Evolutionary conservation across 2,113 vertebrate species (phyloP), one percentile per base, ranked within the genome.

Genomic region (Grantiella picta): DNA sequence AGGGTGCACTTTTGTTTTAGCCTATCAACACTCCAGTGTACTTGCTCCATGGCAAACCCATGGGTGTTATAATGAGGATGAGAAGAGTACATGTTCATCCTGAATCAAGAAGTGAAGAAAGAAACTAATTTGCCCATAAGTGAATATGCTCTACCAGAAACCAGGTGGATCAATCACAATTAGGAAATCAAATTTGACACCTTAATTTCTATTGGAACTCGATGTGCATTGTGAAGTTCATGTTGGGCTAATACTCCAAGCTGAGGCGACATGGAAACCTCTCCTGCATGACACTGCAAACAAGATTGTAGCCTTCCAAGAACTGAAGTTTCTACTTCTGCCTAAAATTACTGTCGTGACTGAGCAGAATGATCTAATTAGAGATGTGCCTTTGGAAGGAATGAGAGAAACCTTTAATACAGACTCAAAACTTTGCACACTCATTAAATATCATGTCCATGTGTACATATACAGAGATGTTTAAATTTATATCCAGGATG

Each of bases 11-110:
- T 29, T 1, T 12, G 12, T 36, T 61, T 66, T 49, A 61, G 6
- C 22, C 20, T 4, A 38, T 33, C 18, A 29, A 2, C 18, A 28
- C 1, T 2, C 10, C 1, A 10, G 17, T 17, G 35, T 6, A 0
- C 31, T 47, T 82, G 35, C 2, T 78, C 10, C 11, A 1, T 1
- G 10, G 15, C 9, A 69, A 72, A 9, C 6, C 31, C 9, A 1
- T 13, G 45, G 14, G 2, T 6, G 11, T 28, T 24, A 31, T 1
- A 45, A 45, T 19, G 11, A 61, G 18, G 21, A 45, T 49, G 33
- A 87, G 20, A 33, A 68, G 15, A 44, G 17, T 31, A 4, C 0
- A 0, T n/a, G 18, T 22, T 85, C 16, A 29, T 44, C 27, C 17
- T 21, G 22, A 73, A 53, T 24, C 61, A 61, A 45, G 11, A 53